These are phyloP conservation scores for Coenonympha arcania DNA, from an alignment of 2,888 invertebrate genomes.

Conservation along the genomic window DNA sequence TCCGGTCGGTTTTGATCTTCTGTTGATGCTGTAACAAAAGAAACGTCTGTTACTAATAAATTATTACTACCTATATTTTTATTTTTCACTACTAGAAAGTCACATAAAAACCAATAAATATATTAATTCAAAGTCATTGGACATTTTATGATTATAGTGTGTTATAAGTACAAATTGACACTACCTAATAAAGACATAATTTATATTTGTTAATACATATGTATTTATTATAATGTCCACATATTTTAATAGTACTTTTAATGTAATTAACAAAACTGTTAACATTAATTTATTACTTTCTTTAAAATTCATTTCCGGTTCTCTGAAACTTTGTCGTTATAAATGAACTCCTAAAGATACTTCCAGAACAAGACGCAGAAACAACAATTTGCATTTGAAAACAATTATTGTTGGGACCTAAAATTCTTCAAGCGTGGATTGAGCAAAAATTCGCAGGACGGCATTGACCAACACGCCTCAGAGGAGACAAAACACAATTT, in stretches of 20 bases:
- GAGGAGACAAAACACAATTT: background rate
- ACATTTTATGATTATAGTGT: too few relatives aligned
- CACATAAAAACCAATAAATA: too few relatives aligned
- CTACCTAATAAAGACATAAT: too few relatives aligned
- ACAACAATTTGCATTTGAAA: constrained; percentile 3
- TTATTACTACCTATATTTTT: background rate
- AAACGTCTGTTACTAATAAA: background rate
- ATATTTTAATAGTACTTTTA: too few relatives aligned
- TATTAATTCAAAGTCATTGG: too few relatives aligned
- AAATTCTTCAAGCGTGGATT: constrained; percentile 15
- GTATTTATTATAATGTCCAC: too few relatives aligned
- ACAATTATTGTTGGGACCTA: constrained; percentile 12
- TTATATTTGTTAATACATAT: too few relatives aligned
- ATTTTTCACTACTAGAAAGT: too few relatives aligned
- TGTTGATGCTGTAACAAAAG: constrained; percentile 56
- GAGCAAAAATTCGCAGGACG: constrained; percentile 18
- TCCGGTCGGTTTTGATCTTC: constrained; percentile 79
- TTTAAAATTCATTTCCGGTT: too few relatives aligned
- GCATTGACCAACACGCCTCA: background rate
- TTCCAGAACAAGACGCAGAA: background rate
- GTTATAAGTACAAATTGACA: too few relatives aligned
- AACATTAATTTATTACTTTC: background rate
- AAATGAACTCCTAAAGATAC: background rate
- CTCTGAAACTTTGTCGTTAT: background rate
- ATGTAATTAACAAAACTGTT: background rate